A percentile compares a stretch with the other conserved stretches of the same genome.
phyloP scores from a whole-genome alignment of 2,797 vertebrate species.

The Bovichtus diacanthus region DNA sequence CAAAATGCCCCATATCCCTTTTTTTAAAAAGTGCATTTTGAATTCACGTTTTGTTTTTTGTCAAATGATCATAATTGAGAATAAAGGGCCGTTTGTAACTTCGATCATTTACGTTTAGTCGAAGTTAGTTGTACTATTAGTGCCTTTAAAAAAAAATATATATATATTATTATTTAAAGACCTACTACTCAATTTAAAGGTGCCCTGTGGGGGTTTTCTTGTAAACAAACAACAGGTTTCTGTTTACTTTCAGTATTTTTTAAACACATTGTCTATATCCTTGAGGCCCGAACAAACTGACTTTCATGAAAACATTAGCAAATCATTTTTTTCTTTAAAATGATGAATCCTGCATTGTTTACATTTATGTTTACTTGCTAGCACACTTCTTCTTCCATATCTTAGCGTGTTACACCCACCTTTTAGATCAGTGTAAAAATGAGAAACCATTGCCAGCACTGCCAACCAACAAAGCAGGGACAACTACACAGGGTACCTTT shows the following conservation, averaged over 20 bases:
- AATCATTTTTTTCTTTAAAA: too few species aligned
- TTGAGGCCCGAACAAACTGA: background rate
- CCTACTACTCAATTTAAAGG: background rate
- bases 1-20: conserved; percentile 1
- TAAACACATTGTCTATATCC: background rate
- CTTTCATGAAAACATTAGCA: background rate
- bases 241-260: background rate
- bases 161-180: too few species aligned
- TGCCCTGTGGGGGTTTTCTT: background rate
- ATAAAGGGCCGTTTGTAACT: background rate
- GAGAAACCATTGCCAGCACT: background rate
- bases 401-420: background rate
- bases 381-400: background rate
- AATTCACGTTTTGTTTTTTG: background rate
- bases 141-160: background rate
- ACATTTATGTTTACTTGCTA: background rate
- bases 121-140: background rate
- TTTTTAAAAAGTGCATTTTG: conserved; percentile 12
- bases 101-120: conserved; percentile 7
- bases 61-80: background rate
- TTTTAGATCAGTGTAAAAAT: background rate
- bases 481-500: background rate
- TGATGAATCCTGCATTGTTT: background rate
- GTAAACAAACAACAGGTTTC: conserved; percentile 4
- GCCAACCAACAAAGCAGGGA: background rate